Percentiles rank a stretch among this genome's conserved stretches.
Evolutionary conservation across 2,888 invertebrate species (phyloP).

Genomic region (Nomada goodeniana): DNA sequence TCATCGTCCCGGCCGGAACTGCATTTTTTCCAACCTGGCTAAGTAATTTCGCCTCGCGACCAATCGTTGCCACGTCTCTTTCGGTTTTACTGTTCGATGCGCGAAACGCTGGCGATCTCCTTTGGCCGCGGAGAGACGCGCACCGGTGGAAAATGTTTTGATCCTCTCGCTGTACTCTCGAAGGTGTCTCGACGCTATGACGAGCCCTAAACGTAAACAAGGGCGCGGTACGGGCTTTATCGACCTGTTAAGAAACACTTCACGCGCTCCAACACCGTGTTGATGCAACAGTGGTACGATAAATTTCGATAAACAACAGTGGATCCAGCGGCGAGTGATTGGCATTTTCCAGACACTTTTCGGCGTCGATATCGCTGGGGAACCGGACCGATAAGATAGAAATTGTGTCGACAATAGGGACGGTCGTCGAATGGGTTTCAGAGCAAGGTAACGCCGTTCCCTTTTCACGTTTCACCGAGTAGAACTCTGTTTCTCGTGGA

Average conservation of each 20-base stretch:
- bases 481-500: neutral
- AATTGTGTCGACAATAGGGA: neutral
- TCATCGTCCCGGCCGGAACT: conserved; percentile 1
- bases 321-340: neutral
- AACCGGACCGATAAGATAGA: neutral
- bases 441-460: too few species aligned
- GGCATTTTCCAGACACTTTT: neutral
- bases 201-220: conserved; percentile 39
- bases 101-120: too few species aligned
- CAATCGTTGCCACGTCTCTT: too few species aligned
- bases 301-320: neutral
- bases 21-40: neutral
- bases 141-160: too few species aligned
- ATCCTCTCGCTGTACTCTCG: too few species aligned
- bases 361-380: neutral
- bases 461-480: too few species aligned
- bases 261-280: conserved; percentile 30
- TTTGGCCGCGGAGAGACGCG: too few species aligned
- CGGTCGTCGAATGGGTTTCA: neutral
- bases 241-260: conserved; percentile 47
- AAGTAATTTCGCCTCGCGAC: conserved; percentile 6
- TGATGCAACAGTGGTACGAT: conserved; percentile 12
- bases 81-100: too few species aligned
- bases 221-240: conserved; percentile 53
- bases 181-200: too few species aligned